These are phyloP conservation scores for Elysia crispata DNA, from an alignment of 2,888 invertebrate genomes.

Conservation along the genomic window DNA sequence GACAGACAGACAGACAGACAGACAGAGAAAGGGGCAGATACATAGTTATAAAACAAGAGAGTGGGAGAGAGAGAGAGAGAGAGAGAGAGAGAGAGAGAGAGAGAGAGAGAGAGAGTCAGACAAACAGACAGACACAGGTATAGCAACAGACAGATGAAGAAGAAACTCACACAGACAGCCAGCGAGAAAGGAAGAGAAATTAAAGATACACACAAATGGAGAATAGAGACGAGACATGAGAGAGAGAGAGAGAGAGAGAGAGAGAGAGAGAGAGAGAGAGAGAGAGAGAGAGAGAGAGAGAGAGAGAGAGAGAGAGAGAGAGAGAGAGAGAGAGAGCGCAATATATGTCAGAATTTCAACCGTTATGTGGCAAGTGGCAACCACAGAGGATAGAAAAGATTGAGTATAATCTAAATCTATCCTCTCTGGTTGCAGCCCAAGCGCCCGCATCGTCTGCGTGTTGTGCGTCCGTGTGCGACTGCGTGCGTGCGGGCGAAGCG, in stretches of 20 bases:
- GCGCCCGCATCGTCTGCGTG: too few species aligned
- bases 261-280: conserved; percentile 6
- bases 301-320: conserved; percentile 24
- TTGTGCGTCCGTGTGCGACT: too few species aligned
- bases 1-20: background rate
- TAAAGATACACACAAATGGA: background rate
- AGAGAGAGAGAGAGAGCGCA: too few species aligned
- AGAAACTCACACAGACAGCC: conserved; percentile 29
- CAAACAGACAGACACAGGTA: background rate
- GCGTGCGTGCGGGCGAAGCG: too few species aligned
- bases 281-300: conserved; percentile 12
- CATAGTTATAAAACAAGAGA: background rate
- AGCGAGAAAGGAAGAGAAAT: background rate
- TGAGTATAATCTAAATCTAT: too few species aligned
- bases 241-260: background rate
- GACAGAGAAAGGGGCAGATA: background rate
- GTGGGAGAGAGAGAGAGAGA: background rate
- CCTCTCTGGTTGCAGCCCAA: too few species aligned
- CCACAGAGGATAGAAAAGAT: too few species aligned
- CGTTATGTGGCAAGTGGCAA: too few species aligned
- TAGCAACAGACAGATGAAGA: background rate
- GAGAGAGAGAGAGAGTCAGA: conserved; percentile 13
- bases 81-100: conserved; percentile 15
- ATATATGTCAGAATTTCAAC: too few species aligned
- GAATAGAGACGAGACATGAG: background rate